These are phyloP conservation scores for Caenorhabditis tropicalis DNA, from an alignment of 1,140 invertebrate genomes.

Conservation along the genomic window DNA sequence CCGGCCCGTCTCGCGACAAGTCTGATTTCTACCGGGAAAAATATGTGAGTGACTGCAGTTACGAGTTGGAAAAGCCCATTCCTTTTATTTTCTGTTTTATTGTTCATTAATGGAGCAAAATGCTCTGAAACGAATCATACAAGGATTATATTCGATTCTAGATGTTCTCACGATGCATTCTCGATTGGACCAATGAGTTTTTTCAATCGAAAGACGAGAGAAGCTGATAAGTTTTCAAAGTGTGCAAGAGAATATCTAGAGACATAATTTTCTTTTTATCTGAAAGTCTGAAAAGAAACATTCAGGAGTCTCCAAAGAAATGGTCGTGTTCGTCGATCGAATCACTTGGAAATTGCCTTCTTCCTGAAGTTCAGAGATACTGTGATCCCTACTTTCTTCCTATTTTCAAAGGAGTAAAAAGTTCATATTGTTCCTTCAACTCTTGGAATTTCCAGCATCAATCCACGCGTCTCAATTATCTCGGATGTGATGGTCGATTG, in stretches of 20 bases:
- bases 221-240: neutral
- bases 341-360: neutral
- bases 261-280: neutral
- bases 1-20: no score
- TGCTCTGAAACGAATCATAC: no score
- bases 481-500: neutral
- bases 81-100: no score
- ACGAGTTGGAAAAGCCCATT: no score
- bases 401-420: neutral
- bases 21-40: no score
- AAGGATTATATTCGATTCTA: neutral
- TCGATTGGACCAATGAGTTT: neutral
- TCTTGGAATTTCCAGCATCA: neutral
- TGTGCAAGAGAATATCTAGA: neutral
- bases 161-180: conserved; percentile 7
- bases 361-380: neutral
- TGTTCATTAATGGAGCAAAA: no score
- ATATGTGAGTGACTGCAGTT: no score
- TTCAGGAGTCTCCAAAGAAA: neutral
- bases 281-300: neutral
- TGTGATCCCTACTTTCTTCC: neutral
- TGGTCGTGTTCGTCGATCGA: neutral
- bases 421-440: neutral
- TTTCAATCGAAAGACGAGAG: neutral
- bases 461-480: neutral